Percentiles rank a stretch among this genome's conserved stretches.
phyloP scores from a whole-genome alignment of 2,797 vertebrate genomes.

The Sebastes umbrosus region DNA sequence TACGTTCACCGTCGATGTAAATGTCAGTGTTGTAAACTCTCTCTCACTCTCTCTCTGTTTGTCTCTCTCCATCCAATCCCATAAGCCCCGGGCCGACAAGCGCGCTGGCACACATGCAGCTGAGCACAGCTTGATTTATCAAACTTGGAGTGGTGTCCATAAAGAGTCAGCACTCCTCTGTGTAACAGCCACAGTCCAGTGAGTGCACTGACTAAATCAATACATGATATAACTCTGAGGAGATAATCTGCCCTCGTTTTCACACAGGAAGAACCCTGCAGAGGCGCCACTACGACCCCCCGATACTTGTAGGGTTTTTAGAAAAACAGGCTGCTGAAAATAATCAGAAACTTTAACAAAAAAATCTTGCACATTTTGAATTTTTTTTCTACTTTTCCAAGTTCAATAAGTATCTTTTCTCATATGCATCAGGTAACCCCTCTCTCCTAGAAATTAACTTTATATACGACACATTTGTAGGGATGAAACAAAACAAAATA shows the following conservation, averaged over 20 bases:
- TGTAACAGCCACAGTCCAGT: neutral
- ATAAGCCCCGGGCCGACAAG: constrained; percentile 36
- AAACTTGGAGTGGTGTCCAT: constrained; percentile 36
- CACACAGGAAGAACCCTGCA: neutral
- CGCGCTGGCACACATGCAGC: constrained; percentile 53
- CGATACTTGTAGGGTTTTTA: neutral
- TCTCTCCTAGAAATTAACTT: neutral
- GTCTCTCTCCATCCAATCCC: constrained; percentile 38
- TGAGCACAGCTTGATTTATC: constrained; percentile 57
- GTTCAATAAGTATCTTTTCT: neutral
- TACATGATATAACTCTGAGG: neutral
- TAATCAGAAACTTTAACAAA: neutral
- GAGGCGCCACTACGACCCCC: neutral
- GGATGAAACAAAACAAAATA: neutral
- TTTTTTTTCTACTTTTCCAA: neutral
- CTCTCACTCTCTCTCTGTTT: no score
- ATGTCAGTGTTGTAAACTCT: constrained; percentile 35
- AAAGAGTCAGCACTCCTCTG: constrained; percentile 43
- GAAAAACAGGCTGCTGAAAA: neutral
- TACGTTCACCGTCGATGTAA: neutral
- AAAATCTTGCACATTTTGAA: no score
- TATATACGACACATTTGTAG: neutral
- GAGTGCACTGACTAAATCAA: neutral
- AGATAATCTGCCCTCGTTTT: neutral
- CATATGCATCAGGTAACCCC: neutral